Evolutionary conservation across 2,797 vertebrate species (phyloP).

Genomic region (Pelochelys cantorii): DNA sequence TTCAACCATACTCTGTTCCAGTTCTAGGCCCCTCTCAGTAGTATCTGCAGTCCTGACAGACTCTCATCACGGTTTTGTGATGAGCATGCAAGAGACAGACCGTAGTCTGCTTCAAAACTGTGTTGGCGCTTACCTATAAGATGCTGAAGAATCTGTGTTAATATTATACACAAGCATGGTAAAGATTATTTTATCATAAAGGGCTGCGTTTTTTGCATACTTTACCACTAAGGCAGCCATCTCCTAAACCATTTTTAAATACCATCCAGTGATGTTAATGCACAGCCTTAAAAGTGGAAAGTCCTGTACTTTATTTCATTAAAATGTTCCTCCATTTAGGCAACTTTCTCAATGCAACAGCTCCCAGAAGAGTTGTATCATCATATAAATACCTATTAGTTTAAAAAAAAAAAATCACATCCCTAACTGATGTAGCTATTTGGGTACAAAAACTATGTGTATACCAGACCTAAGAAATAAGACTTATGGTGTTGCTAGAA

Average conservation of each 20-base stretch:
- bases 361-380: neutral
- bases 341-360: neutral
- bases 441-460: neutral
- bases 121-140: neutral
- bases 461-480: rapidly evolving
- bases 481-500: neutral
- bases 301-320: neutral
- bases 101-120: neutral
- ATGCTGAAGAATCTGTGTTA: neutral
- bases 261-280: neutral
- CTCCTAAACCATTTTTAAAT: neutral
- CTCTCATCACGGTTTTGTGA: neutral
- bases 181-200: neutral
- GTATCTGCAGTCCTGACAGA: rapidly evolving
- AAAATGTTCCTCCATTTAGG: neutral
- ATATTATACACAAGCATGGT: neutral
- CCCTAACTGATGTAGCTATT: neutral
- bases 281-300: neutral
- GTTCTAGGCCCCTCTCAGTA: neutral
- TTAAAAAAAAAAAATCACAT: neutral
- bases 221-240: neutral
- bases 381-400: neutral
- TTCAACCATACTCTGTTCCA: neutral
- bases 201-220: neutral
- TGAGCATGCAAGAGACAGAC: neutral